These are phyloP conservation scores for Megaptera novaeangliae DNA, from an alignment of 2,113 vertebrate species.

Conservation along the genomic window DNA sequence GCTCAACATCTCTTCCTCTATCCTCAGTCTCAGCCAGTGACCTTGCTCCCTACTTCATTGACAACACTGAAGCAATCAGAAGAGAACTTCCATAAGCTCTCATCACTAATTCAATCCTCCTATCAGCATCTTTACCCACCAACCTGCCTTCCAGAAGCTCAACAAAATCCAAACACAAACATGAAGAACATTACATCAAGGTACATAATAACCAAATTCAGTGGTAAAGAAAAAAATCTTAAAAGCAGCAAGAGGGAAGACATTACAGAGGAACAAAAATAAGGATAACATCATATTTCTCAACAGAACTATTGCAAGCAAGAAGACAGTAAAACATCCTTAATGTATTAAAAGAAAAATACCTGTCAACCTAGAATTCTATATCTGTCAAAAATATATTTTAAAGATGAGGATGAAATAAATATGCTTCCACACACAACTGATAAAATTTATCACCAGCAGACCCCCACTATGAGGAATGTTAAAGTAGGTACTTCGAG, in stretches of 20 bases:
- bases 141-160: background rate
- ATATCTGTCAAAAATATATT: background rate
- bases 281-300: background rate
- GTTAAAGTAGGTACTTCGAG: background rate
- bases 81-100: background rate
- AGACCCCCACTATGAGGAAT: background rate
- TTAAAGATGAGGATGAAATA: background rate
- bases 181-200: background rate
- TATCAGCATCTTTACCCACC: background rate
- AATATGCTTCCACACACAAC: background rate
- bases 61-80: background rate
- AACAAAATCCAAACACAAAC: background rate
- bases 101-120: background rate
- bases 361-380: background rate
- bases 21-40: background rate
- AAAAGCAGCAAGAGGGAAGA: background rate
- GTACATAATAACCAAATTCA: background rate
- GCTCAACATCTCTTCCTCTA: background rate
- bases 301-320: background rate
- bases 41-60: background rate
- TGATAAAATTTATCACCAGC: background rate
- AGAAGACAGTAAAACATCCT: background rate
- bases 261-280: background rate
- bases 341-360: background rate
- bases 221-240: background rate